Evolutionary conservation across 35 echinoderm and acorn worm species (phyloP).

Genomic region (Eucidaris tribuloides): DNA sequence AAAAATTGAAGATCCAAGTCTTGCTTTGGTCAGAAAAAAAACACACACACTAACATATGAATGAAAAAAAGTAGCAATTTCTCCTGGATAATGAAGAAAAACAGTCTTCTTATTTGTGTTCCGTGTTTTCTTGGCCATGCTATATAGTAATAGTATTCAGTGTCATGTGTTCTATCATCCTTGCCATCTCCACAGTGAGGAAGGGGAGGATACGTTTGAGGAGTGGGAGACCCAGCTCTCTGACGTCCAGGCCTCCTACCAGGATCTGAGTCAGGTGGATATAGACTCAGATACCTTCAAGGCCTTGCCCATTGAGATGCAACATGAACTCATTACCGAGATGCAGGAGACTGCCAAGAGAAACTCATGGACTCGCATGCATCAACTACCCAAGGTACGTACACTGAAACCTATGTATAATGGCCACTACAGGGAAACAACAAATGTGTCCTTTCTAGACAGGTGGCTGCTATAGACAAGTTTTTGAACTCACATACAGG

Average conservation of each 20-base stretch:
- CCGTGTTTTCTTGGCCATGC: not conserved
- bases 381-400: constrained; percentile 75
- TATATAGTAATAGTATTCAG: not conserved
- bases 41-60: no score
- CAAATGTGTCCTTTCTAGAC: no score
- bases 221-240: not conserved
- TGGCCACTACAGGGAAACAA: no score
- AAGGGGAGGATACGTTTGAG: not conserved
- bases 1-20: no score
- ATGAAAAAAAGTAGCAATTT: no score
- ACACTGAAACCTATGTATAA: no score
- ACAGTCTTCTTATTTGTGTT: not conserved
- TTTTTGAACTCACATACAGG: no score
- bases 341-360: constrained; percentile 71
- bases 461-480: no score
- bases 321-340: constrained; percentile 79
- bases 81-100: no score
- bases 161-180: not conserved
- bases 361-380: constrained; percentile 71
- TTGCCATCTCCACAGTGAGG: not conserved
- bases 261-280: constrained; percentile 69
- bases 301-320: constrained; percentile 68
- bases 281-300: constrained; percentile 71
- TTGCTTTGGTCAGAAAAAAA: no score
- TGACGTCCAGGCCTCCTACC: constrained; percentile 34